phyloP scores from a whole-genome alignment of 2,113 vertebrate genomes.

The Cheirogaleus medius region DNA sequence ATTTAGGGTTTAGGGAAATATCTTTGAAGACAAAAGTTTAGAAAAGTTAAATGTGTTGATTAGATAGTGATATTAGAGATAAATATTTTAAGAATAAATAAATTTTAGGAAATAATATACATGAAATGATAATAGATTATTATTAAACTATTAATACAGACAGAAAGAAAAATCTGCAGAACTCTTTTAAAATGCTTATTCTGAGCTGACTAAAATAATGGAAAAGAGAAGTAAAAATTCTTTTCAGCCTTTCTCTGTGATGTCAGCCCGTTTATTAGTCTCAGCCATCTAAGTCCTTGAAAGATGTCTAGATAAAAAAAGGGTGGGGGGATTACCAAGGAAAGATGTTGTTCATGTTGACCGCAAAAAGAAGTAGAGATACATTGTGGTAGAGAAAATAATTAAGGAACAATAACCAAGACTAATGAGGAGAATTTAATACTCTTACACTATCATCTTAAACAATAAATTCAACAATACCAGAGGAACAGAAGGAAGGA shows the following conservation, averaged over 20 bases:
- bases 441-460: not conserved
- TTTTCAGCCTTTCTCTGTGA: not conserved
- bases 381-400: not conserved
- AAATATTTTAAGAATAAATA: conserved; percentile 10
- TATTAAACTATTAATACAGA: not conserved
- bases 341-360: conserved; percentile 37
- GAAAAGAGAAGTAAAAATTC: not conserved
- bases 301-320: not conserved
- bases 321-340: not conserved
- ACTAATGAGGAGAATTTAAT: not conserved
- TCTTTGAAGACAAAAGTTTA: not conserved
- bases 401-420: conserved; percentile 2
- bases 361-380: not conserved
- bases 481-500: not conserved
- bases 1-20: not conserved
- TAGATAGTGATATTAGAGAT: not conserved
- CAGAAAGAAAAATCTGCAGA: not conserved
- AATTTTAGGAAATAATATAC: not conserved
- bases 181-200: not conserved
- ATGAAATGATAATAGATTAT: not conserved
- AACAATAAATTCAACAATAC: not conserved
- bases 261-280: not conserved
- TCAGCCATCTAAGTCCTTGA: not conserved
- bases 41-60: conserved; percentile 10
- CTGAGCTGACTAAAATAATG: not conserved